Base-by-base conservation (phyloP, 2,888 invertebrate genomes). In the Phortica okadai region DNA sequence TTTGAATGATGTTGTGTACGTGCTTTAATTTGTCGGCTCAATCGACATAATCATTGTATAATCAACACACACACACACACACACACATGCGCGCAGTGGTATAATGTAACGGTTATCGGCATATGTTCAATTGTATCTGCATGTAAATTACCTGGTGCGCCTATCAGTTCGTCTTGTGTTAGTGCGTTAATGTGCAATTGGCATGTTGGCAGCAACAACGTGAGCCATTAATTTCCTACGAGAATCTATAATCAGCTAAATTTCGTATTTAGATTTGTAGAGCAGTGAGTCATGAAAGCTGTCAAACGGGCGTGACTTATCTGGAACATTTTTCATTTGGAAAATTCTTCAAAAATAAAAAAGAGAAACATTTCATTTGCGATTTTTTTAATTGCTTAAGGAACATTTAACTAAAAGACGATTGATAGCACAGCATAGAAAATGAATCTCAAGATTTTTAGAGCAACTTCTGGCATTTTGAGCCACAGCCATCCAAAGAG, bases 131-230 rank as follows among this genome's bases (percentile, higher is more conserved):
- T n/a, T 21, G 33, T 41, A 21, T 64, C 25, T 41, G 14, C 41
- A 67, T 67, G 67, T 67, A 42, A 44, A 64, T 67, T 44, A 41
- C 10, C n/a, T n/a, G n/a, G 42, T n/a, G 16, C 41, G 16, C 41
- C 41, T 6, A 64, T 59, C n/a, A 41, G n/a, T 33, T 67, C 44
- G 67, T 8, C 67, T 67, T 67, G 87, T 86, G 86, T 84, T 85
- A 84, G 83, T 83, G 83, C 83, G 89, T 88, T 90, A 89, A 89
- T 90, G 90, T 87, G 87, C 88, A 88, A 89, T 89, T 90, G 89
- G 89, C 89, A 89, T 90, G 90, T 89, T 88, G 85, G 86, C 84
- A 83, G 79, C 82, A 84, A n/a, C 44, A 44, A 21, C 50, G 50
- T 50, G 50, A 5, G 50, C 14, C 50, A 50, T 50, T 50, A 50